Evolutionary conservation across 2,113 vertebrate species (phyloP).

Genomic region (Oncorhynchus masou): DNA sequence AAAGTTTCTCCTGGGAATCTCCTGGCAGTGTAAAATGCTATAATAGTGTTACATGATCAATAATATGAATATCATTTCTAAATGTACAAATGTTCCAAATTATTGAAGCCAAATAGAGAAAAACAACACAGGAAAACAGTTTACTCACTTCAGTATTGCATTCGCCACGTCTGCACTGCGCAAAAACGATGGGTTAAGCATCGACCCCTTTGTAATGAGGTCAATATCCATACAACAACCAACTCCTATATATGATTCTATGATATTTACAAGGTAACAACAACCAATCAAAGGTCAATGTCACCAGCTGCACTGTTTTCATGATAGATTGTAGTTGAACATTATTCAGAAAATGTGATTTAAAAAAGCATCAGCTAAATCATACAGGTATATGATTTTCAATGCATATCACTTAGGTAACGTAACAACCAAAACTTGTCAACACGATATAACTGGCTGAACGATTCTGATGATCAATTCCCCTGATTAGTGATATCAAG

Average conservation of each 20-base stretch:
- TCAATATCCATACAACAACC: neutral
- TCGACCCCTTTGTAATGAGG: neutral
- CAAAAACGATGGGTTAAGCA: neutral
- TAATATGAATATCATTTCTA: neutral
- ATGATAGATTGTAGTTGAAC: neutral
- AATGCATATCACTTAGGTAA: neutral
- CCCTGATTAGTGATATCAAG: conserved; percentile 14
- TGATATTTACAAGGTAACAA: too few species aligned
- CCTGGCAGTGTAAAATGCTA: neutral
- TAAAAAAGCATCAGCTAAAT: neutral
- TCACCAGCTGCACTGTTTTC: neutral
- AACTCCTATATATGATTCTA: neutral
- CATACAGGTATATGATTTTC: neutral
- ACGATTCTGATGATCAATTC: neutral
- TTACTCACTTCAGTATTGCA: neutral
- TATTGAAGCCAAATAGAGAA: neutral
- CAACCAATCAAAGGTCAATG: too few species aligned
- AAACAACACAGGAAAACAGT: neutral
- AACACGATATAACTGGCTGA: neutral
- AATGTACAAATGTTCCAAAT: neutral
- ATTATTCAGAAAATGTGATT: neutral
- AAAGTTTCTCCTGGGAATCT: neutral
- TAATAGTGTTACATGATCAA: conserved; percentile 3
- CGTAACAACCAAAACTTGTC: neutral
- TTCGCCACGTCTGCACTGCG: neutral